A percentile compares a stretch with the other conserved stretches of the same genome.
These are phyloP conservation scores for Mormyrus proboscirostris DNA, from an alignment of 2,797 vertebrate genomes.

Conservation along the genomic window DNA sequence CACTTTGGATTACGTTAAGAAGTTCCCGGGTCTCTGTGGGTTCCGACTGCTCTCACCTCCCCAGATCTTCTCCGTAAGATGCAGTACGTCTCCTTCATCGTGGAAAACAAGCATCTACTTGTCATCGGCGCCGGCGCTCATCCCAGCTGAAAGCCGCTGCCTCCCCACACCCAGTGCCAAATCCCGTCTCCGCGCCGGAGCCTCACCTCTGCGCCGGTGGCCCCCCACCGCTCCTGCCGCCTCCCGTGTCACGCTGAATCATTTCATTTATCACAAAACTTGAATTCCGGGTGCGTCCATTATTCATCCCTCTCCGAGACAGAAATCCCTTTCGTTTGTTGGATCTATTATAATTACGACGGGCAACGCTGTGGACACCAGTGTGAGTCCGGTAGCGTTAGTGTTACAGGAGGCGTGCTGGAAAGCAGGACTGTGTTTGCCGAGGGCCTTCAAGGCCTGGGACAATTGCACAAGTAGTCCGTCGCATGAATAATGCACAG, in stretches of 20 bases:
- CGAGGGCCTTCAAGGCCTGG: conserved; percentile 27
- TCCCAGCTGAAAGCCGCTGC: neutral
- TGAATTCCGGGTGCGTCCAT: conserved; percentile 65
- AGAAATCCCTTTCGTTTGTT: conserved; percentile 66
- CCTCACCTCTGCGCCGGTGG: neutral
- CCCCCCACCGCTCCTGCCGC: neutral
- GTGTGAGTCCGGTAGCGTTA: conserved; percentile 45
- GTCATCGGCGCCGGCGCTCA: neutral
- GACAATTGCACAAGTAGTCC: conserved; percentile 51
- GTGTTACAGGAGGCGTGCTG: conserved; percentile 39
- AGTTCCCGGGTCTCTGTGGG: neutral
- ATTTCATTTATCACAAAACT: conserved; percentile 65
- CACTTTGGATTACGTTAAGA: neutral
- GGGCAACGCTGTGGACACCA: conserved; percentile 34
- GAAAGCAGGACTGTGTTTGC: conserved; percentile 27
- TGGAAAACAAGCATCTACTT: neutral
- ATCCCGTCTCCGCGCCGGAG: neutral
- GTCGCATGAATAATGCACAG: conserved; percentile 69
- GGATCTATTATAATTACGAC: conserved; percentile 63
- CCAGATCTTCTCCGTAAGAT: neutral
- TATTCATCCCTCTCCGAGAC: conserved; percentile 69
- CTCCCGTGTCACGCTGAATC: conserved; percentile 51
- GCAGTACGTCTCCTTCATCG: neutral
- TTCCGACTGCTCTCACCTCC: neutral
- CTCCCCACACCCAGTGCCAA: neutral